Evolutionary conservation across 2,888 invertebrate genomes (phyloP), one percentile per base, ranked within the genome.

Genomic region (Thereva unica): DNA sequence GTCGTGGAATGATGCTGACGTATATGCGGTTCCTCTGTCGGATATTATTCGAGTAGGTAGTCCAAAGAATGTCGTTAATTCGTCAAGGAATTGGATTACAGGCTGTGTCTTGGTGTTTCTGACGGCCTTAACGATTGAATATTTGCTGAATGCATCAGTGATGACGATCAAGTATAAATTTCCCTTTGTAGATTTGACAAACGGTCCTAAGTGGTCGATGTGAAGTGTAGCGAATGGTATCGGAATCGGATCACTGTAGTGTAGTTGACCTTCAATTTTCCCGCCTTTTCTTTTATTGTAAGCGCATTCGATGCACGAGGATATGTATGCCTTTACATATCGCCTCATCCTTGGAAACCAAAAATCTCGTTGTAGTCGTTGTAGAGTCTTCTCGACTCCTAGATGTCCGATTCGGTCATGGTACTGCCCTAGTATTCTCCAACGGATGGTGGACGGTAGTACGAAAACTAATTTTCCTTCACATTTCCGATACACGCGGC

Each of bases 191-290:
- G 12, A 12, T 35, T 53, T 55, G 6, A 64, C 40, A 44, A 69
- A 70, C 2, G 68, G 69, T 0, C 71, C 69, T 34, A 72, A 12
- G 37, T 70, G 68, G 12, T 69, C 69, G n/a, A 71, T 55, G 10
- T 71, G 67, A 3, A 71, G 7, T 3, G 66, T 68, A 34, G 64
- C 50, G 38, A 67, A 59, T 23, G 66, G 64, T 44, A 64, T 35
- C 12, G 66, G 61, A 8, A 37, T 41, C 6, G 55, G 35, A 8
- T 65, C 55, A 10, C 8, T 38, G n/a, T 53, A 40, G 34, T 64
- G 42, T 9, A 66, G 10, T n/a, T 45, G 42, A 5, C 63, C 54
- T 35, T 54, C 63, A n/a, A 6, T 37, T 49, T 50, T 55, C 35
- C 64, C 67, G 37, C 47, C 54, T 5, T 10, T 9, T 12, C 52